Percentiles rank a stretch among this genome's conserved stretches.
Conservation (phyloP, 2,797 vertebrate genomes). For the Phoxinus dragarum region DNA sequence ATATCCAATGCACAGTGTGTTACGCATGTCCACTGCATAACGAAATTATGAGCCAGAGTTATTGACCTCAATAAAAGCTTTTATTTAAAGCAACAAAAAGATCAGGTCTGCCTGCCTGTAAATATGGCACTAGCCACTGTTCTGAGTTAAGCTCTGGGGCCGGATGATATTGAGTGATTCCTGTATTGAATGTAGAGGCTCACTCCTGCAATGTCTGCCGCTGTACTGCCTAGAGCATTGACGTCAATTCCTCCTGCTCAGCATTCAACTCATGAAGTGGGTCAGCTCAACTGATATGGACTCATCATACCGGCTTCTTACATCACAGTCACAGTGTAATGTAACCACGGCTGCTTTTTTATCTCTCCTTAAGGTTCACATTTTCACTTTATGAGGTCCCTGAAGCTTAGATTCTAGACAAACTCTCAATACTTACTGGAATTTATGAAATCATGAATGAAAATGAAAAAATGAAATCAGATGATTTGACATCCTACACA, state of each 20-base stretch:
- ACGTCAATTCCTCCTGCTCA: constrained; percentile 82
- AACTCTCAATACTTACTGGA: constrained; percentile 30
- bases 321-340: constrained; percentile 46
- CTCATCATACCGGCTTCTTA: constrained; percentile 51
- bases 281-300: constrained; percentile 81
- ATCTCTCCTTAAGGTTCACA: constrained; percentile 22
- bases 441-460: background rate
- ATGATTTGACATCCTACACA: background rate
- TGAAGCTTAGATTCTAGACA: constrained; percentile 28
- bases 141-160: constrained; percentile 41
- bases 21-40: constrained; percentile 23
- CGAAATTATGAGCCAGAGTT: constrained; percentile 22
- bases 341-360: background rate
- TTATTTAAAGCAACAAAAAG: constrained; percentile 49
- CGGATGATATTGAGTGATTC: constrained; percentile 49
- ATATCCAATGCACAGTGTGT: constrained; percentile 22
- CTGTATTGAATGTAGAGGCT: constrained; percentile 47
- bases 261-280: constrained; percentile 83
- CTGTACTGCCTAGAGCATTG: constrained; percentile 69
- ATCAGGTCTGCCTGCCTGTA: constrained; percentile 18
- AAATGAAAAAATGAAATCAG: constrained; percentile 19
- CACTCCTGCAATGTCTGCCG: constrained; percentile 52
- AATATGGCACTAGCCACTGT: constrained; percentile 27
- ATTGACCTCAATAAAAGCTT: constrained; percentile 54
- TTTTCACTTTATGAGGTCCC: constrained; percentile 23